Evolutionary conservation across 2,113 vertebrate genomes (phyloP).

Genomic region (Tiliqua scincoides): DNA sequence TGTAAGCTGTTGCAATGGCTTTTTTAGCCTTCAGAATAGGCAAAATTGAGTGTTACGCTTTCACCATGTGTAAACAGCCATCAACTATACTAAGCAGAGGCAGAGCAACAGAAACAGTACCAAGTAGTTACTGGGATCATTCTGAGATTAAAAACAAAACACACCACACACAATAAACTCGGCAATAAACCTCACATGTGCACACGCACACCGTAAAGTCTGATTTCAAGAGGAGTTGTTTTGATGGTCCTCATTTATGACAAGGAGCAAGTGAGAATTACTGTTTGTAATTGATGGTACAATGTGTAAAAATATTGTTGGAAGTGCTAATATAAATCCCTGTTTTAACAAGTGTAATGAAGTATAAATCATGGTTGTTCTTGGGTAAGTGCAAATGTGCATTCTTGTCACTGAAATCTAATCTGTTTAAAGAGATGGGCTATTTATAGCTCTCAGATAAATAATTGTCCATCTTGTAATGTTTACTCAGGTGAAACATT

Average conservation of each 20-base stretch:
- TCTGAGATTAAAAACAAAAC: not conserved
- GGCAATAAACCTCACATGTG: not conserved
- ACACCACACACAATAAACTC: not conserved
- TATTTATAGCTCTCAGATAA: not conserved
- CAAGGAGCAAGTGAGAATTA: not conserved
- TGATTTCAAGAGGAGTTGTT: not conserved
- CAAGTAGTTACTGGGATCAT: not conserved
- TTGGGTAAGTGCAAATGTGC: slow-evolving; percentile 19
- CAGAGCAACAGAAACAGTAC: not conserved
- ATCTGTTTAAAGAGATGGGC: slow-evolving; percentile 10
- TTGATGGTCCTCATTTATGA: not conserved
- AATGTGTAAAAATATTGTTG: not conserved
- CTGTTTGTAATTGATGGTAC: not conserved
- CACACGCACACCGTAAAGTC: not conserved
- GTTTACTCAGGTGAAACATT: not conserved
- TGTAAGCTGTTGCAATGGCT: not conserved
- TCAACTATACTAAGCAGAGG: not conserved
- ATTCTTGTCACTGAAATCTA: slow-evolving; percentile 13
- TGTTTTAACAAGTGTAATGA: not conserved
- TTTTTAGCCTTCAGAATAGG: not conserved
- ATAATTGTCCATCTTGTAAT: not conserved
- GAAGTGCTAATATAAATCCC: slow-evolving; percentile 3
- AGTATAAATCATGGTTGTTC: not conserved
- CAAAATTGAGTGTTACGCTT: not conserved
- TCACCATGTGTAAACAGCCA: not conserved